A percentile compares a stretch with the other conserved stretches of the same genome.
Conservation (phyloP, 2,797 vertebrate species). For the Intellagama lesueurii region DNA sequence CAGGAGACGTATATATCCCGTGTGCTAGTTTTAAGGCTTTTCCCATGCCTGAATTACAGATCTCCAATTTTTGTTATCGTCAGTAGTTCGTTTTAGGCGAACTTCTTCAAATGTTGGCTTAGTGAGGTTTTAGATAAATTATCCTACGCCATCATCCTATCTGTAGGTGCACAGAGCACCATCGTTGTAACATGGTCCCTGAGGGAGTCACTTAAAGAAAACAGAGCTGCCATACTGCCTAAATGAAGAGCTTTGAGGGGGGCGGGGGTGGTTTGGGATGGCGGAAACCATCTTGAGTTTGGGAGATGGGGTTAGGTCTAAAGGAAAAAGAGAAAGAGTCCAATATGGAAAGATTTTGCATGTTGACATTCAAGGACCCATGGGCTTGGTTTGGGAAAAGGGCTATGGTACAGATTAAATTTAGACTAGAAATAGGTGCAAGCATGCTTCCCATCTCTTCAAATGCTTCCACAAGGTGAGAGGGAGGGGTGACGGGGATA, state of each 20-base stretch:
- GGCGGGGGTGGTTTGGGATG: no score
- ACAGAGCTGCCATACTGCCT: neutral
- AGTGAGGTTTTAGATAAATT: neutral
- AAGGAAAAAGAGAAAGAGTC: no score
- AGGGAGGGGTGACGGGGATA: no score
- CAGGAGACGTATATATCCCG: rapidly evolving
- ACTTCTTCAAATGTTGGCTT: neutral
- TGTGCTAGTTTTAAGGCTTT: no score
- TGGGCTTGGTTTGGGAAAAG: no score
- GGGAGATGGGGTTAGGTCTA: no score
- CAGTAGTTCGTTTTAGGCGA: neutral
- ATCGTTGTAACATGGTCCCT: neutral
- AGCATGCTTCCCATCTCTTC: no score
- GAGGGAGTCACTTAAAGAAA: neutral
- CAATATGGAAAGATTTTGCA: neutral
- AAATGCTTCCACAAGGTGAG: no score
- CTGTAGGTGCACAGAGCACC: neutral
- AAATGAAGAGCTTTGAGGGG: neutral
- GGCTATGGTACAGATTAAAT: no score
- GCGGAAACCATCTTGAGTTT: no score
- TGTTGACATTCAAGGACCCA: no score
- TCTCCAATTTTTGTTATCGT: neutral
- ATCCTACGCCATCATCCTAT: neutral
- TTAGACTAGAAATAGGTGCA: no score
- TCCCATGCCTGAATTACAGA: neutral